Evolutionary conservation across 1,140 invertebrate species (phyloP).

Genomic region (Eupristina koningsbergeri): DNA sequence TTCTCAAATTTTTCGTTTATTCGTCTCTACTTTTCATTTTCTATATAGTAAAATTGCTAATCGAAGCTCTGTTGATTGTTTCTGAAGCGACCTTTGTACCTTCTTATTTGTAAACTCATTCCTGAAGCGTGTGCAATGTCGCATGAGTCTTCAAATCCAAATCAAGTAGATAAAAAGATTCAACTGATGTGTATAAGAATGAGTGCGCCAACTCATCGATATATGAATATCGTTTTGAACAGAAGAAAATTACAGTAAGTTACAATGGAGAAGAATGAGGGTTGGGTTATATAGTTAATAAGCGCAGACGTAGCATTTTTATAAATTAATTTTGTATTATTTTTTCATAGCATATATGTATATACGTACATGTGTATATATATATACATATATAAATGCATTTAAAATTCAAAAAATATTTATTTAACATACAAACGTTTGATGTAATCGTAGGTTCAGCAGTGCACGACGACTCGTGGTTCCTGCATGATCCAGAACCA

Average conservation of each 20-base stretch:
- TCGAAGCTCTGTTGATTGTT: constrained; percentile 71
- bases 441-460: background rate
- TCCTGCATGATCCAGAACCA: no score
- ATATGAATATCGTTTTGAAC: background rate
- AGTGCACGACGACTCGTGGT: background rate
- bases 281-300: background rate
- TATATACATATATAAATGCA: no score
- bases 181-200: background rate
- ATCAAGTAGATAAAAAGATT: background rate
- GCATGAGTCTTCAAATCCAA: background rate
- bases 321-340: background rate
- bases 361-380: no score
- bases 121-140: background rate
- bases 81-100: constrained; percentile 57
- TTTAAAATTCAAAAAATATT: background rate
- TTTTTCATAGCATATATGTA: background rate
- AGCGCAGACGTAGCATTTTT: background rate
- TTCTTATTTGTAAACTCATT: constrained; percentile 18
- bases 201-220: background rate
- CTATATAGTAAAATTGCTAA: constrained; percentile 63
- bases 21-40: background rate
- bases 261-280: background rate
- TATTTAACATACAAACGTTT: background rate
- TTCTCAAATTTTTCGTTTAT: constrained; percentile 29
- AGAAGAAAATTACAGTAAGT: background rate